Evolutionary conservation across 1,140 invertebrate species (phyloP).

Genomic region (Bombyx mandarina): DNA sequence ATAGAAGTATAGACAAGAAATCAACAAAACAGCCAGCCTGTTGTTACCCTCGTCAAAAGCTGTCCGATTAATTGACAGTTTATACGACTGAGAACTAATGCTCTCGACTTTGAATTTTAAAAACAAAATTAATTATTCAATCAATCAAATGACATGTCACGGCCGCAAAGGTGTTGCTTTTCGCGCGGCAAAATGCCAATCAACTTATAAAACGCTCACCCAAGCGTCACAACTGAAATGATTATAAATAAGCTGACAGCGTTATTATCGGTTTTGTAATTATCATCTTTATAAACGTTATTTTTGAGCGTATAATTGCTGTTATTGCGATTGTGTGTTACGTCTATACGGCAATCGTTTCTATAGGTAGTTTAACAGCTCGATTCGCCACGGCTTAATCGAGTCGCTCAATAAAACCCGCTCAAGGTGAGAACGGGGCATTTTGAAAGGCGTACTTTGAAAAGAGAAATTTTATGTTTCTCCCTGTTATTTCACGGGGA

Average conservation of each 20-base stretch:
- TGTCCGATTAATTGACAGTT: conserved; percentile 61
- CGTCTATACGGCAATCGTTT: conserved; percentile 8
- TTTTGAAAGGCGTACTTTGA: conserved; percentile 34
- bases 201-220: conserved; percentile 53
- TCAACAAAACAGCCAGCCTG: conserved; percentile 37
- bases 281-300: conserved; percentile 19
- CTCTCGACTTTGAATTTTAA: conserved; percentile 41
- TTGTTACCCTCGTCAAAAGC: conserved; percentile 43
- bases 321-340: conserved; percentile 8
- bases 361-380: conserved; percentile 43
- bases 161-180: conserved; percentile 56
- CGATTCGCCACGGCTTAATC: conserved; percentile 59
- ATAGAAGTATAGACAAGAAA: too few relatives aligned
- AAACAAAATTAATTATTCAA: conserved; percentile 64
- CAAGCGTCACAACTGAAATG: conserved; percentile 21
- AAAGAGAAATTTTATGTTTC: conserved; percentile 49
- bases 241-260: conserved; percentile 15
- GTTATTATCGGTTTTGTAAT: conserved; percentile 4
- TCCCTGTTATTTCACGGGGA: conserved; percentile 53
- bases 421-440: conserved; percentile 39
- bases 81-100: conserved; percentile 36
- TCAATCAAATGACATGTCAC: conserved; percentile 54
- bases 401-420: conserved; percentile 44
- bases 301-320: conserved; percentile 18
- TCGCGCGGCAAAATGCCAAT: conserved; percentile 57